Evolutionary conservation across 2,797 vertebrate species (phyloP), one percentile per base, ranked within the genome.

Genomic region (Betta splendens): DNA sequence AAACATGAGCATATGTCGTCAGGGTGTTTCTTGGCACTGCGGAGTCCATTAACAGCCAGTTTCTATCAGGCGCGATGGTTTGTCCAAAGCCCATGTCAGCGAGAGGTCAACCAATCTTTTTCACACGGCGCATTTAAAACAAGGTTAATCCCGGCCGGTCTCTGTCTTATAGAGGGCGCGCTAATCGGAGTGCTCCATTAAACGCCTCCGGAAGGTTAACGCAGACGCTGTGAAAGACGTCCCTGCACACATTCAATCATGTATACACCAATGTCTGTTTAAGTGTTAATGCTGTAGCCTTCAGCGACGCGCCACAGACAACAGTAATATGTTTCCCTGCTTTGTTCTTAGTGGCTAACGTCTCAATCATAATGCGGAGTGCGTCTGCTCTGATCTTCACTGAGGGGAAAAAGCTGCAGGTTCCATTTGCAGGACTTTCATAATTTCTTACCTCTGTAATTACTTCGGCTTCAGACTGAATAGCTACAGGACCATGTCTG

Each of bases 121-220:
- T 75, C 72, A 72, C 77, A 76, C 67, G 48, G 76, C 65, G 81
- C 80, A 71, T 83, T 85, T 87, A 89, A 85, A 92, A 89, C 80
- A 86, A 81, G 79, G 83, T 85, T 91, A 92, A 92, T 92, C 90
- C 85, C 69, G 66, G 52, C 62, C 74, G 65, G 75, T 79, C 78
- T 81, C 51, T 52, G 72, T 72, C 44, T 83, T 73, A 79, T 53
- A 75, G 78, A 81, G 77, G 70, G 46, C 54, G 23, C 71, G 62
- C 75, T 89, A 89, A 92, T 91, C 85, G 87, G 75, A 85, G 77
- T 36, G 69, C 71, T 80, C 72, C 64, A 72, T 88, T 84, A 85
- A 87, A 88, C 88, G 81, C 71, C 59, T 57, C 15, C 15, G 49
- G 52, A 80, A 76, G 79, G 72, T 87, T 80, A 77, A 69, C 60